These are phyloP conservation scores for Paradisaea rubra DNA, from an alignment of 2,113 vertebrate species.

Conservation along the genomic window DNA sequence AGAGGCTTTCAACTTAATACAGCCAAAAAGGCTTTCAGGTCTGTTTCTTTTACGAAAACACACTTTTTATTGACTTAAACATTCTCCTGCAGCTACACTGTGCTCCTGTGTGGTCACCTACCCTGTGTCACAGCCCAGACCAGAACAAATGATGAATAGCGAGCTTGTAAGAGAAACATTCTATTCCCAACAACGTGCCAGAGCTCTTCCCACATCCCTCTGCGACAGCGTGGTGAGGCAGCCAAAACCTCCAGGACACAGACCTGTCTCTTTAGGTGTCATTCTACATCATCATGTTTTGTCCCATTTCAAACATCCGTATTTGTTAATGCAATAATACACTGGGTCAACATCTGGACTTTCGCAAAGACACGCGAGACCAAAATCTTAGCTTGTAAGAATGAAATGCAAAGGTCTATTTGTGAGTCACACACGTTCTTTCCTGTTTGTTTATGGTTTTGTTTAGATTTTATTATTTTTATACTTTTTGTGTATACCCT, in stretches of 20 bases:
- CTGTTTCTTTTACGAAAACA: conserved; percentile 18
- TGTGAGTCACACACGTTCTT: not conserved
- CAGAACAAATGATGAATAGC: conserved; percentile 18
- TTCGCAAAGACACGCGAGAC: not conserved
- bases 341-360: not conserved
- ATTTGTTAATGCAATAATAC: not conserved
- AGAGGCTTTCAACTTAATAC: not conserved
- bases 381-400: not conserved
- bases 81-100: conserved; percentile 15
- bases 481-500: not conserved
- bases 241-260: not conserved
- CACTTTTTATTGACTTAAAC: conserved; percentile 30
- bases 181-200: not conserved
- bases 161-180: not conserved
- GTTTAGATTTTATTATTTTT: not conserved
- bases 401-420: not conserved
- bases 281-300: not conserved
- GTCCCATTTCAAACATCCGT: not conserved
- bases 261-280: not conserved
- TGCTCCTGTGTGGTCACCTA: conserved; percentile 48
- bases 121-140: conserved; percentile 2
- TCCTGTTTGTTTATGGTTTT: not conserved
- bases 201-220: not conserved
- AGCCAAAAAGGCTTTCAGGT: not conserved
- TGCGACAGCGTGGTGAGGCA: rapidly evolving